These are phyloP conservation scores for Caracal caracal DNA, from an alignment of 2,113 vertebrate genomes.

Conservation along the genomic window DNA sequence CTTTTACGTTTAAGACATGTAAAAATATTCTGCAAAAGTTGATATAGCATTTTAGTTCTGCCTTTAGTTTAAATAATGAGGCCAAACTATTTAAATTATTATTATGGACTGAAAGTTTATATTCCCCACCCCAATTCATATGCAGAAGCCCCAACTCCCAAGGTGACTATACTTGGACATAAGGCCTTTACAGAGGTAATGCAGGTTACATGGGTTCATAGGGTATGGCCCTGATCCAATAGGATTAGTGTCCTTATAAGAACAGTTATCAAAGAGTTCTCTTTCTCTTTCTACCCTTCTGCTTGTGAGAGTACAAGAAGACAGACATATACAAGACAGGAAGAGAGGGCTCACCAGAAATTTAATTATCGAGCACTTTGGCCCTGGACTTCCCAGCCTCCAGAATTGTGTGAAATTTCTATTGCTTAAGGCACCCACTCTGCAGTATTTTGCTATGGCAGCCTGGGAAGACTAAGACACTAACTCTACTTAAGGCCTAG, in stretches of 20 bases:
- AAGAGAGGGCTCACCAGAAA: background rate
- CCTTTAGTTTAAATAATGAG: background rate
- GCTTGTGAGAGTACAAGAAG: background rate
- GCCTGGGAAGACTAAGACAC: background rate
- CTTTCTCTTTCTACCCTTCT: background rate
- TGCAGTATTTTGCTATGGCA: background rate
- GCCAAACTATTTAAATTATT: background rate
- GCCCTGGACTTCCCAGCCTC: background rate
- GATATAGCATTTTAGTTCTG: background rate
- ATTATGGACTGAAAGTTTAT: background rate
- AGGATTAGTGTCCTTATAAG: background rate
- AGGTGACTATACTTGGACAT: background rate
- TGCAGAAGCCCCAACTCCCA: background rate
- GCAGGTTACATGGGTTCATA: background rate
- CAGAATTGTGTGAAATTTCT: background rate
- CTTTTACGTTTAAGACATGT: background rate
- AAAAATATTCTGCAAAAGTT: slow-evolving; percentile 5
- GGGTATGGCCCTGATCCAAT: background rate
- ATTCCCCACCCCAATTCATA: background rate
- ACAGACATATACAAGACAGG: background rate
- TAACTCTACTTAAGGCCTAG: slow-evolving; percentile 14
- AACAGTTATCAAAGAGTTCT: background rate
- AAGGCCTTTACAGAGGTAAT: background rate
- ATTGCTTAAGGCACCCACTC: background rate
- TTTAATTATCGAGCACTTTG: background rate